Percentiles rank a stretch among this genome's conserved stretches.
phyloP scores from a whole-genome alignment of 2,888 invertebrate species.

The Vanessa cardui region DNA sequence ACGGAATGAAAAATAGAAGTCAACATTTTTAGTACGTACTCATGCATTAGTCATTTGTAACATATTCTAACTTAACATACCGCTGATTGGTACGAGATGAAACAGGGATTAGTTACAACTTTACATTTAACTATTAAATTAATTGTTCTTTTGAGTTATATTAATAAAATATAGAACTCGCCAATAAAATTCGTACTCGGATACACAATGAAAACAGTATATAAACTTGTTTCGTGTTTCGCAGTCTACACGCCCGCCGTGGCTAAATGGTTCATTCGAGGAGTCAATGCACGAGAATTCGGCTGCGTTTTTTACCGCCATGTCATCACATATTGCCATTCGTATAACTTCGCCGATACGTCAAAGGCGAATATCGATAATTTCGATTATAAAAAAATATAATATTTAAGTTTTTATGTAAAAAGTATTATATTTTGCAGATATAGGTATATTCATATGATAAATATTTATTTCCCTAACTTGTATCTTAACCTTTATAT shows the following conservation, averaged over 20 bases:
- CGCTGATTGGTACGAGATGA: too few relatives aligned
- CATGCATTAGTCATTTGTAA: not conserved
- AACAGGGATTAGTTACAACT: too few relatives aligned
- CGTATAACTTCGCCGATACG: not conserved
- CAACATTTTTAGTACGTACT: too few relatives aligned
- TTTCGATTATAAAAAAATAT: not conserved
- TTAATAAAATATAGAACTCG: not conserved
- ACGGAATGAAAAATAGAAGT: too few relatives aligned
- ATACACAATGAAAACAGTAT: conserved; percentile 54
- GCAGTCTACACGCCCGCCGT: conserved; percentile 51
- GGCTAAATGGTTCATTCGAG: conserved; percentile 68
- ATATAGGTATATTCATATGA: too few relatives aligned
- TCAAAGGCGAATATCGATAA: conserved; percentile 2
- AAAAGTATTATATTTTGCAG: too few relatives aligned
- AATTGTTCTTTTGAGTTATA: not conserved
- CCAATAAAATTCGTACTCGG: conserved; percentile 23
- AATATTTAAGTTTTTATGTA: not conserved
- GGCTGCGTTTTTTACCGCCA: conserved; percentile 60
- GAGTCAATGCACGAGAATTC: conserved; percentile 73
- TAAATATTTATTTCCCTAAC: too few relatives aligned
- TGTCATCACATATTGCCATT: conserved; percentile 8
- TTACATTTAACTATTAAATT: not conserved
- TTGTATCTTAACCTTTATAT: too few relatives aligned
- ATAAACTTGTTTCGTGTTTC: conserved; percentile 65
- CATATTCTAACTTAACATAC: not conserved